Evolutionary conservation across 2,888 invertebrate genomes (phyloP).

Genomic region (Acleris cristana): DNA sequence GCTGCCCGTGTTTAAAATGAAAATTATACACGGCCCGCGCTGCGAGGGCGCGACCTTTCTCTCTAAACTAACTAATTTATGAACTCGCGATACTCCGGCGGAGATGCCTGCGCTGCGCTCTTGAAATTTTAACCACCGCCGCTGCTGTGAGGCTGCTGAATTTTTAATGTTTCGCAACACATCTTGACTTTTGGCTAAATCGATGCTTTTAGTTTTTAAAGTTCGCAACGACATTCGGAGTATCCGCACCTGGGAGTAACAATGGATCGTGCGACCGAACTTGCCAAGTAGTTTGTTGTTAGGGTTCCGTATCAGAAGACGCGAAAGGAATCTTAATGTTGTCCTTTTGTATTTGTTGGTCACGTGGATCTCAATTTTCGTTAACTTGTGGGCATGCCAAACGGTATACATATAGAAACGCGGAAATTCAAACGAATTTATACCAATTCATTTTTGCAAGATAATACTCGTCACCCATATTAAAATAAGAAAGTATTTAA

Average conservation of each 20-base stretch:
- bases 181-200: slow-evolving; percentile 58
- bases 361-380: no score
- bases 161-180: slow-evolving; percentile 64
- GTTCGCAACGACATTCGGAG: slow-evolving; percentile 21
- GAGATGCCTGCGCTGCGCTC: slow-evolving; percentile 67
- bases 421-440: no score
- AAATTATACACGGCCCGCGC: slow-evolving; percentile 75
- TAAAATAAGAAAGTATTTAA: no score
- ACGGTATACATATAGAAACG: no score
- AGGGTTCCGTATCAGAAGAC: neutral
- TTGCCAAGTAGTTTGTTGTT: slow-evolving; percentile 17
- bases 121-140: slow-evolving; percentile 75
- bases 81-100: slow-evolving; percentile 72
- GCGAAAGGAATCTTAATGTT: neutral
- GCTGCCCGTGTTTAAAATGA: slow-evolving; percentile 75
- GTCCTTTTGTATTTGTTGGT: no score
- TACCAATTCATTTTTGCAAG: no score
- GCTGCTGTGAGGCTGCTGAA: slow-evolving; percentile 64
- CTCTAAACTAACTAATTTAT: slow-evolving; percentile 80
- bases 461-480: no score
- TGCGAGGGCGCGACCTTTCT: slow-evolving; percentile 66
- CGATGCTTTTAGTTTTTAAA: slow-evolving; percentile 49
- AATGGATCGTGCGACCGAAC: slow-evolving; percentile 20
- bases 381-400: no score
- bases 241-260: slow-evolving; percentile 29